Conservation (phyloP, 2,888 invertebrate species). For the Leucozona laternaria region DNA sequence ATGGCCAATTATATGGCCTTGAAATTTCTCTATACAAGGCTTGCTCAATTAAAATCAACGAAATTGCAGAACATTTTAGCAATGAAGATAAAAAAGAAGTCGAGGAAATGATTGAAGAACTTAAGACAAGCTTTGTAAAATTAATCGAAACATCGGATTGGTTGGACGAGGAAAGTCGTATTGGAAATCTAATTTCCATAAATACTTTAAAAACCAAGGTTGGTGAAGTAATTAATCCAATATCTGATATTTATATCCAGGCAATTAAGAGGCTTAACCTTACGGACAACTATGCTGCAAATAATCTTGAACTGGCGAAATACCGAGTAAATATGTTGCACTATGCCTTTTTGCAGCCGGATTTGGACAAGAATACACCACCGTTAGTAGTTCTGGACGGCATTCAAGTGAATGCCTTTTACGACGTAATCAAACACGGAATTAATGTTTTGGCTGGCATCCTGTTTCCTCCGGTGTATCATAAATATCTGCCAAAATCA, state of each 20-base stretch:
- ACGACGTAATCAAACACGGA: conserved; percentile 80
- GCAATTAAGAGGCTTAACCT: conserved; percentile 77
- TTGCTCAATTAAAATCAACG: conserved; percentile 77
- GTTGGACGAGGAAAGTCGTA: conserved; percentile 80
- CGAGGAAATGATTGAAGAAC: conserved; percentile 76
- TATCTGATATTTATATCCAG: conserved; percentile 77
- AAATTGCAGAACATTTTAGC: conserved; percentile 79
- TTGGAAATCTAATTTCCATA: conserved; percentile 80
- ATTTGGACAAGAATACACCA: conserved; percentile 72
- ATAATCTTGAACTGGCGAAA: conserved; percentile 77
- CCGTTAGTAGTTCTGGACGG: conserved; percentile 79
- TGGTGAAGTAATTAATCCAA: conserved; percentile 77
- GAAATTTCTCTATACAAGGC: conserved; percentile 79
- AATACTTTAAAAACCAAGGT: conserved; percentile 77
- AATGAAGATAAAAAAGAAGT: conserved; percentile 77
- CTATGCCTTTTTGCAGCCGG: conserved; percentile 77
- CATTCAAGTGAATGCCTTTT: conserved; percentile 81
- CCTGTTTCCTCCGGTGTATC: conserved; percentile 80
- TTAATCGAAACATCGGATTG: conserved; percentile 78
- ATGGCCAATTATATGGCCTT: conserved; percentile 82
- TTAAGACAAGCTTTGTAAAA: conserved; percentile 77
- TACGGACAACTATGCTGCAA: conserved; percentile 77
- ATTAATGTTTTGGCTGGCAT: conserved; percentile 81
- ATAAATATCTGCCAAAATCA: conserved; percentile 79
- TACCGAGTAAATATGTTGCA: conserved; percentile 77